Conservation (phyloP, 2,888 invertebrate genomes). For the Poecilobothrus nobilitatus region DNA sequence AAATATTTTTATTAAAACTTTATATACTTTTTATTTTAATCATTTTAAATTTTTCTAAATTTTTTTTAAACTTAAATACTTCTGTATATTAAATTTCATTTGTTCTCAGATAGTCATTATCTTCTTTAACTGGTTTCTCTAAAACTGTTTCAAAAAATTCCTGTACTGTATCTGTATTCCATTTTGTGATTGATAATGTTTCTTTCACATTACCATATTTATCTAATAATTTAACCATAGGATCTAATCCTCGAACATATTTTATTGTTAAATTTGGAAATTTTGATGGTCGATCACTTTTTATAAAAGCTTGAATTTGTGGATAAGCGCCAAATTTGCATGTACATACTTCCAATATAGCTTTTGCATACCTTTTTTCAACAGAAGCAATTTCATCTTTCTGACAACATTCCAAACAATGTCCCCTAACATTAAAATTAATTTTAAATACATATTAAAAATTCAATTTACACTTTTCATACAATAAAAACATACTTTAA, state of each 20-base stretch:
- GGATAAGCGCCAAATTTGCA: constrained; percentile 98
- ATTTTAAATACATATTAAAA: constrained; percentile 12
- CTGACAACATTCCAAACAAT: constrained; percentile 72
- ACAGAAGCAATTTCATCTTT: constrained; percentile 59
- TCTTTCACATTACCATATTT: constrained; percentile 75
- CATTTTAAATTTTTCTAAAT: background rate
- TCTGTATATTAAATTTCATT: constrained; percentile 39
- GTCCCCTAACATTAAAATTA: constrained; percentile 43
- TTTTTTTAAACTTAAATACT: background rate
- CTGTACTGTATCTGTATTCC: constrained; percentile 97
- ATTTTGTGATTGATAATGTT: constrained; percentile 90
- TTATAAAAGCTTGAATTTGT: constrained; percentile 96
- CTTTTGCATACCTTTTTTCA: constrained; percentile 76
- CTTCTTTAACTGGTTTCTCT: constrained; percentile 39
- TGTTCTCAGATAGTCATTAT: constrained; percentile 52
- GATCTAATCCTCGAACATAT: constrained; percentile 89
- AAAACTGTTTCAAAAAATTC: constrained; percentile 91
- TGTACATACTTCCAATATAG: constrained; percentile 91
- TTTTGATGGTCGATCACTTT: constrained; percentile 80
- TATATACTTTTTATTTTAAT: no score
- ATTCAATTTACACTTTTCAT: background rate
- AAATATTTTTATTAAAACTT: no score
- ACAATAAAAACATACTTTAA: constrained; percentile 29
- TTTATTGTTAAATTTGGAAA: constrained; percentile 87
- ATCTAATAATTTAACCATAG: constrained; percentile 84